A percentile compares a stretch with the other conserved stretches of the same genome.
Evolutionary conservation across 2,113 vertebrate species (phyloP).

Genomic region (Alligator sinensis): DNA sequence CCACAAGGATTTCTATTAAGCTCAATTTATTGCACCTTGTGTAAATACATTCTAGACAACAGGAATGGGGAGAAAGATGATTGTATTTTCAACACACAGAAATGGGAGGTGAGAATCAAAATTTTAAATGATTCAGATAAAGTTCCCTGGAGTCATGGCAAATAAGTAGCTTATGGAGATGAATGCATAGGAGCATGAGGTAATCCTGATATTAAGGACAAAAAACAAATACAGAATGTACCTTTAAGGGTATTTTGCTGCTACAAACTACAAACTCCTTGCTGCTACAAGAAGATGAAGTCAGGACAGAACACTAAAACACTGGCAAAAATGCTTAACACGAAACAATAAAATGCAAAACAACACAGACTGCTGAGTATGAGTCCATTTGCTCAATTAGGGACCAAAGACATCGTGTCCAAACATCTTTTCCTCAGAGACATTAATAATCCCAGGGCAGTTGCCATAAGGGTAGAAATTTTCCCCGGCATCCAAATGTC

Average conservation of each 20-base stretch:
- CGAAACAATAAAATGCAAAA: neutral
- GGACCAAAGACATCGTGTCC: neutral
- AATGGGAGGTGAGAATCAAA: neutral
- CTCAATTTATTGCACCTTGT: neutral
- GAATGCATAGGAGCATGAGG: neutral
- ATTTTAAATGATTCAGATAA: neutral
- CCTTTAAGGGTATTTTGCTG: fast-evolving
- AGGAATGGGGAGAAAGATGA: neutral
- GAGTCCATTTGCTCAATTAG: neutral
- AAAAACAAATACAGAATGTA: neutral
- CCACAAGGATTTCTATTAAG: neutral
- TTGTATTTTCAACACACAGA: neutral
- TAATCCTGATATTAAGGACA: neutral
- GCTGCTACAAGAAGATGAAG: too few species aligned
- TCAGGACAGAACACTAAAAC: neutral
- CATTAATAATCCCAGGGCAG: fast-evolving
- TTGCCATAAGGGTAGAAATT: neutral
- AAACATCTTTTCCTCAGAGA: neutral
- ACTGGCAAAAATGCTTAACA: neutral
- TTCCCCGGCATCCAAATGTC: neutral
- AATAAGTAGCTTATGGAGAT: neutral
- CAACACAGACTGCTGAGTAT: fast-evolving
- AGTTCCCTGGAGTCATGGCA: neutral
- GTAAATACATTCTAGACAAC: neutral
- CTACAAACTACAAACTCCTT: neutral